A percentile compares a stretch with the other conserved stretches of the same genome.
phyloP scores from a whole-genome alignment of 2,113 vertebrate species.

The Xenotilapia leptura region DNA sequence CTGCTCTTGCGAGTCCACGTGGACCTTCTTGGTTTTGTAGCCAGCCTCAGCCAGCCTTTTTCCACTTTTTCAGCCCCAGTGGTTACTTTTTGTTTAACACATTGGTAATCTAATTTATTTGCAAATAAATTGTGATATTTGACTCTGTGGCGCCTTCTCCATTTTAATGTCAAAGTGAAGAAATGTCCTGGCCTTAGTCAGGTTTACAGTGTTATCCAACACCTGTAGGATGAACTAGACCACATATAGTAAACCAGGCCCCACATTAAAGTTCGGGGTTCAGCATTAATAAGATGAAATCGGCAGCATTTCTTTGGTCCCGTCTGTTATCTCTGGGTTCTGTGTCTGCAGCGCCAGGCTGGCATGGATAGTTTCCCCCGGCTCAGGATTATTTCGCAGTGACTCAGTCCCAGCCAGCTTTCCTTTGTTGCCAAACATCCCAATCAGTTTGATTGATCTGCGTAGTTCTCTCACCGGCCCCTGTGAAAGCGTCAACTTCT shows the following conservation, averaged over 20 bases:
- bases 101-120: not conserved
- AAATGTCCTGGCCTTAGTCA: not conserved
- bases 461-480: not conserved
- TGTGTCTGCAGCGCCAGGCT: not conserved
- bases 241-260: not conserved
- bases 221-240: not conserved
- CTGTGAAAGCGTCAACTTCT: not conserved
- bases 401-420: not conserved
- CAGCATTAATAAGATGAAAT: not conserved
- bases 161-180: not conserved
- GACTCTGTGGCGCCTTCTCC: not conserved
- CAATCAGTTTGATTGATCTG: not conserved
- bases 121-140: not conserved
- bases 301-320: not conserved
- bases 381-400: not conserved
- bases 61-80: not conserved
- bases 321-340: not conserved
- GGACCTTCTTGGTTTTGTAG: not conserved
- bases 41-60: not conserved
- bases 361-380: not conserved
- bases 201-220: not conserved
- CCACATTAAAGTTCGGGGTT: not conserved
- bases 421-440: not conserved
- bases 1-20: fast-evolving
- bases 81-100: not conserved